A percentile compares a stretch with the other conserved stretches of the same genome.
Conservation (phyloP, 2,888 invertebrate species). For the Patella depressa region DNA sequence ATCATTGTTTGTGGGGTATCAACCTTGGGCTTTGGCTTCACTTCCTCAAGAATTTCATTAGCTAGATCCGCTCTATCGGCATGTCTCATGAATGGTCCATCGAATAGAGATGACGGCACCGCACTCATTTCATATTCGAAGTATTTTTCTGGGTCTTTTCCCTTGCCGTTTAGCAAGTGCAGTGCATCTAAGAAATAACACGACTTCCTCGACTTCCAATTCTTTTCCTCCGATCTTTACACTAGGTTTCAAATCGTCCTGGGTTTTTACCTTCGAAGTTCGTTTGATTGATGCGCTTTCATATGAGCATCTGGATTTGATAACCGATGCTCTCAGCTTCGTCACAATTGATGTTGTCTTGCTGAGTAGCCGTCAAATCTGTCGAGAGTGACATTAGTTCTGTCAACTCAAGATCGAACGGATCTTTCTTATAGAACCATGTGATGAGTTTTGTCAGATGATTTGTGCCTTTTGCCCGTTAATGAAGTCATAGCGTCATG, state of each 20-base stretch:
- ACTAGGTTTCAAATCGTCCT: neutral
- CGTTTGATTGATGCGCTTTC: neutral
- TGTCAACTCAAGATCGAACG: neutral
- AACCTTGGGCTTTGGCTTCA: neutral
- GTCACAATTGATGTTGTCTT: neutral
- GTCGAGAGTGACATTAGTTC: neutral
- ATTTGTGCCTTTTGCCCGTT: neutral
- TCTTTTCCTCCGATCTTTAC: neutral
- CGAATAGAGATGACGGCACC: neutral
- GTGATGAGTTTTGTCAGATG: neutral
- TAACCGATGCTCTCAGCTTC: slow-evolving; percentile 1
- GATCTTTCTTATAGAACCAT: neutral
- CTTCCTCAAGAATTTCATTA: neutral
- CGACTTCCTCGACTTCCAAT: neutral
- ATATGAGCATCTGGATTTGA: neutral
- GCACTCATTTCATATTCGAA: neutral
- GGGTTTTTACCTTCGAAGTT: neutral
- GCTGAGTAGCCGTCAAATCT: neutral
- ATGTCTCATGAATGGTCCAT: neutral
- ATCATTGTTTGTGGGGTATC: neutral
- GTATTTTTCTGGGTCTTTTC: neutral
- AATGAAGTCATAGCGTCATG: slow-evolving; percentile 3
- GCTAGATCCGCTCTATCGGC: neutral
- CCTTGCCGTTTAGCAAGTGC: too few relatives aligned
- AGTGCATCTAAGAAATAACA: too few relatives aligned